Conservation (phyloP, 2,797 vertebrate genomes). For the Liasis olivaceus region DNA sequence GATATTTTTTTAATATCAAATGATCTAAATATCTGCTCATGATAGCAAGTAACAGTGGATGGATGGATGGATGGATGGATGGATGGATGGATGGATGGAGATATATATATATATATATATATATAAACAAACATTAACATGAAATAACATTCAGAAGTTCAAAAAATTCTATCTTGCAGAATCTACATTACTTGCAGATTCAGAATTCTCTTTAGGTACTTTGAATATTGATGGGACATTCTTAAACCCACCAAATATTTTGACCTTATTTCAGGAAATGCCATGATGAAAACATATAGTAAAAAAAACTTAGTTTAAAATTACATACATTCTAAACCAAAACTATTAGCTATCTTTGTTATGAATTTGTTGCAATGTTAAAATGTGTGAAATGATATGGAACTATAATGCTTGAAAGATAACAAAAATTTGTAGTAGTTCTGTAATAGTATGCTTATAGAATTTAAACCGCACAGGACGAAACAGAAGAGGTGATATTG, state of each 20-base stretch:
- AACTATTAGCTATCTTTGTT: background rate
- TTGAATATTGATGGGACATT: background rate
- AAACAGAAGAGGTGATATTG: background rate
- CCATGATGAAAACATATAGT: background rate
- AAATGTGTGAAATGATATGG: background rate
- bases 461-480: background rate
- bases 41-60: background rate
- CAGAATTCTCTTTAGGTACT: background rate
- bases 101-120: background rate
- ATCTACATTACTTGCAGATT: background rate
- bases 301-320: background rate
- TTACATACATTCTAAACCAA: background rate
- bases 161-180: background rate
- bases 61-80: too few relatives aligned
- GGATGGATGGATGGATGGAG: too few relatives aligned
- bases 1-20: background rate
- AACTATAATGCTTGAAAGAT: background rate
- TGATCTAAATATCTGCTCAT: background rate
- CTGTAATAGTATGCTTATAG: background rate
- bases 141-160: background rate
- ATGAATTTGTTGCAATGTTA: background rate
- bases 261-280: background rate
- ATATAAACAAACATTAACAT: background rate
- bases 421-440: background rate
- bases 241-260: background rate